Percentiles rank a stretch among this genome's conserved stretches.
Evolutionary conservation across 1,140 invertebrate genomes (phyloP).

Genomic region (Diuraphis noxia): DNA sequence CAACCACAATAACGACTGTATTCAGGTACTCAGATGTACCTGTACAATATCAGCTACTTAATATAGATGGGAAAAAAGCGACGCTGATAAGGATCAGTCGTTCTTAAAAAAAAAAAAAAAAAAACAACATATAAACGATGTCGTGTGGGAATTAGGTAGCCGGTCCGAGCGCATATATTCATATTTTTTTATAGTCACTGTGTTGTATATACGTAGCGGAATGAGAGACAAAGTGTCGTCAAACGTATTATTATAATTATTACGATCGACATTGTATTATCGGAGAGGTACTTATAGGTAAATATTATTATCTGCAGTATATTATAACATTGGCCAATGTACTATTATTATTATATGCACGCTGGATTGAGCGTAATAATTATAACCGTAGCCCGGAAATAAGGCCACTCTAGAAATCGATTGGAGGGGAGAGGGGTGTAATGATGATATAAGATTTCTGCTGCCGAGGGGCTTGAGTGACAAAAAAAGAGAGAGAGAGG

Average conservation of each 20-base stretch:
- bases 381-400: not conserved
- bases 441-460: not conserved
- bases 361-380: not conserved
- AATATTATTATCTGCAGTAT: not conserved
- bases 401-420: not conserved
- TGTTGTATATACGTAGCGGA: not conserved
- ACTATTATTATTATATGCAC: not conserved
- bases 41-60: not conserved
- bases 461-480: not conserved
- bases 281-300: not conserved
- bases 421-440: not conserved
- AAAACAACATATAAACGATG: too few relatives aligned
- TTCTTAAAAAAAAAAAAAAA: not conserved
- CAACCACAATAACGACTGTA: not conserved
- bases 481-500: not conserved
- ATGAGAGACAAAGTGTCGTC: not conserved
- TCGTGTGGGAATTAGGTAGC: constrained; percentile 43
- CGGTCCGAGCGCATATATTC: not conserved
- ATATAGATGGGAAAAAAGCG: not conserved
- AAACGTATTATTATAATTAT: constrained; percentile 14
- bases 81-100: constrained; percentile 37
- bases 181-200: not conserved
- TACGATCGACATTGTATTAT: not conserved
- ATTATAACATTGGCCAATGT: too few relatives aligned
- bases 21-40: not conserved